Evolutionary conservation across 2,797 vertebrate genomes (phyloP), one percentile per base, ranked within the genome.

Genomic region (Streptopelia turtur): DNA sequence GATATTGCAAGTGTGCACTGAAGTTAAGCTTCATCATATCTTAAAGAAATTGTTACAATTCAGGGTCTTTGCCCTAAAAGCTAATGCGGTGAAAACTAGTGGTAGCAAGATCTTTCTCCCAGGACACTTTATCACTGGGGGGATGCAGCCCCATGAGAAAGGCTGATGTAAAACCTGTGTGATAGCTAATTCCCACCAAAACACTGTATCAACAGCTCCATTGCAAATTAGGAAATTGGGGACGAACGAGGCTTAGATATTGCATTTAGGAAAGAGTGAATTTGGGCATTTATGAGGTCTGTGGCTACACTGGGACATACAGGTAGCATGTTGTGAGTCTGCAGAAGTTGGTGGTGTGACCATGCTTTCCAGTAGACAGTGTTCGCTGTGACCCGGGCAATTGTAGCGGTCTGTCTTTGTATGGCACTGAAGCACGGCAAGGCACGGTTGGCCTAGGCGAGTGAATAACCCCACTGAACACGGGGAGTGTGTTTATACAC

Each of bases 401-500:
- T 50, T 18, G 3, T 2, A 11, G 27, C 6, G 57, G 39, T 63
- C 21, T 68, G 49, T 10, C n/a, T 31, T 47, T 24, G 27, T 33
- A 11, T 6, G n/a, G 41, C 76, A 60, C 56, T 14, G 57, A 57
- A 17, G 55, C 16, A 5, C 16, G 7, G 25, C 2, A 22, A 11
- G 31, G n/a, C 11, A 28, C 1, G 4, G 41, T 20, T 90, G 61
- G 63, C 28, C 23, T 21, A 17, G 47, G 56, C 1, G 2, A 64
- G 57, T 4, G 30, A 83, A 37, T 56, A 70, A 56, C 16, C 28
- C 39, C 24, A 2, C 13, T 25, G 52, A 71, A 61, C 39, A 10
- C 3, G 7, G 10, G 0, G 39, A 9, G 4, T 37, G 6, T 43
- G 28, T 57, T 59, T 56, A 8, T 47, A 45, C 0, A 0, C 60